Base-by-base conservation (phyloP, 1,140 invertebrate species). In the Drosophila littoralis region DNA sequence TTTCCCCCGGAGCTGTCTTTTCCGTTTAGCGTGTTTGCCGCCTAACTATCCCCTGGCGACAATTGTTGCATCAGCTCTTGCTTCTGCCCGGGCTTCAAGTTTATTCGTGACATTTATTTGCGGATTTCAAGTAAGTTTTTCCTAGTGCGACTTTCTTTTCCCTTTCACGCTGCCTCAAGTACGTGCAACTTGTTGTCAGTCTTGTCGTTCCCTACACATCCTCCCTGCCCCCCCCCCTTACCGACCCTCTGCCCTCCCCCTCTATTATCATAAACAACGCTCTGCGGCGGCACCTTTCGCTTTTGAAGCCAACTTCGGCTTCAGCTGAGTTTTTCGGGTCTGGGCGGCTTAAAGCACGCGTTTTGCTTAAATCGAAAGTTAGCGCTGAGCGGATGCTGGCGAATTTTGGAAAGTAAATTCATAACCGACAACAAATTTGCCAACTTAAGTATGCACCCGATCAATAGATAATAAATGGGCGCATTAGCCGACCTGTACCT, bases 81-180 rank as follows among this genome's bases (percentile, higher is more conserved):
- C 59, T 32, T 58, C 48, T 60, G 46, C 22, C 64, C 36, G 40
- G 33, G 42, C 67, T 81, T 70, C 76, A 85, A 73, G 73, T 85
- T 75, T 66, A 70, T 76, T 85, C 82, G 82, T 81, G 78, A 86
- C 82, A 86, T 86, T 85, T 85, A 81, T 86, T 85, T 85, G 82
- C 71, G 82, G 67, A 46, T 80, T 81, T 79, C 71, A 54, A 54
- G 54, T 28, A 42, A 32, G 50, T 43, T 71, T 63, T 77, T 69
- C 57, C 61, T 59, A 40, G 35, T 38, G 46, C 40, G 40, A 74
- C 63, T 73, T 65, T 73, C 73, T 65, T 81, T 83, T 79, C 72
- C 64, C 64, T 81, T 74, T 68, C 70, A 46, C 70, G 43, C 61
- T 64, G 50, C 45, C 60, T 81, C 64, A 81, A 85, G 81, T 86